Evolutionary conservation across 1,140 invertebrate genomes (phyloP).

Genomic region (Euwallacea fornicatus): DNA sequence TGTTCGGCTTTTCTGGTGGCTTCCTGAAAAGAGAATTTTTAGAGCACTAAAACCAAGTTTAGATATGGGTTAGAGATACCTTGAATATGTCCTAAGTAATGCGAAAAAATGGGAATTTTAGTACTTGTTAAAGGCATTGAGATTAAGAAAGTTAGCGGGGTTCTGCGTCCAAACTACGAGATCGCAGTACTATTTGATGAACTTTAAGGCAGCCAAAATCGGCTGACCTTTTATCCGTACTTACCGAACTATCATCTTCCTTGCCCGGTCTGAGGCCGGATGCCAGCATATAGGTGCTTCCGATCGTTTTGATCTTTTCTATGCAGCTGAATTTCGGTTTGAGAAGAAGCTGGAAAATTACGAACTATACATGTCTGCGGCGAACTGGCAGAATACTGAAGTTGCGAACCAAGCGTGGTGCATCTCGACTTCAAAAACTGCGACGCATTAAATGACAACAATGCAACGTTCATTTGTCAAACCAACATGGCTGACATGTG

Average conservation of each 20-base stretch:
- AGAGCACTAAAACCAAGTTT: background rate
- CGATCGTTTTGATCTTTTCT: slow-evolving; percentile 99
- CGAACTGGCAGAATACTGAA: slow-evolving; percentile 1
- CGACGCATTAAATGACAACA: too few species aligned
- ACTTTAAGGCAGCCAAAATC: background rate
- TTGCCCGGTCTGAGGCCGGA: slow-evolving; percentile 88
- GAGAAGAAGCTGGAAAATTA: slow-evolving; percentile 70
- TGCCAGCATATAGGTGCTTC: slow-evolving; percentile 97
- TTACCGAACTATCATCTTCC: slow-evolving; percentile 70
- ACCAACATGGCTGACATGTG: too few species aligned
- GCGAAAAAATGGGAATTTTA: background rate
- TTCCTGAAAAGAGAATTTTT: slow-evolving; percentile 58
- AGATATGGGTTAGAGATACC: slow-evolving; percentile 23
- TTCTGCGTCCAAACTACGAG: too few species aligned
- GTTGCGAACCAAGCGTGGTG: background rate
- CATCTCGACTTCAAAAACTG: too few species aligned
- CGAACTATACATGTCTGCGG: background rate
- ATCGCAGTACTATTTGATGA: background rate
- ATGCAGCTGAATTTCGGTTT: slow-evolving; percentile 95
- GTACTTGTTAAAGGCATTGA: background rate
- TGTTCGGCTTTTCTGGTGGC: slow-evolving; percentile 77
- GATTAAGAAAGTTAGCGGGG: background rate
- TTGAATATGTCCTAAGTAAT: slow-evolving; percentile 37
- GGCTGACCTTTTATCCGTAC: slow-evolving; percentile 27
- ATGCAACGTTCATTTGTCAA: too few species aligned